Conservation (phyloP, 2,113 vertebrate species). For the Elephantulus edwardii region DNA sequence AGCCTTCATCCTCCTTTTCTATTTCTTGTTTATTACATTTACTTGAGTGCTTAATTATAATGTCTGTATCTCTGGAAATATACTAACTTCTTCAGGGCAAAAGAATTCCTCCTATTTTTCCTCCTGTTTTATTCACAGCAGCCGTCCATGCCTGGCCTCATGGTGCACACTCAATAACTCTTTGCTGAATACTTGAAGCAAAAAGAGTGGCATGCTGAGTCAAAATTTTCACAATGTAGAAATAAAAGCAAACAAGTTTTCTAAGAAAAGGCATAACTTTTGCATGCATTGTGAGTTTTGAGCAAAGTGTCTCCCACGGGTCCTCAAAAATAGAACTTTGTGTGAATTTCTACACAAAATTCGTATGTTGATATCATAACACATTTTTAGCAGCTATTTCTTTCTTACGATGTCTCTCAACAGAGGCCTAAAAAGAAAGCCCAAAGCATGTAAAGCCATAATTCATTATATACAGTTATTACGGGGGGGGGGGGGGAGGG, state of each 20-base stretch:
- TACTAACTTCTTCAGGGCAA: background rate
- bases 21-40: background rate
- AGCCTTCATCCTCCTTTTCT: background rate
- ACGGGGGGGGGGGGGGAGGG: no score
- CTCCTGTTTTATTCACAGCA: background rate
- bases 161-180: background rate
- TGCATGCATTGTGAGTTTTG: background rate
- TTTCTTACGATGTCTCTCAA: background rate
- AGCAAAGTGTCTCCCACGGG: background rate
- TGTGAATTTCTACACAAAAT: background rate
- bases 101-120: background rate
- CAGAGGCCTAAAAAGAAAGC: background rate
- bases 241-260: slow-evolving; percentile 1
- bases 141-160: background rate
- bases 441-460: background rate
- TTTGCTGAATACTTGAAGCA: background rate
- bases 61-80: background rate
- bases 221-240: no score
- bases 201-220: background rate
- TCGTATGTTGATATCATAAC: background rate
- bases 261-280: background rate
- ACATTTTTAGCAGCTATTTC: background rate
- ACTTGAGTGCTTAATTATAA: background rate
- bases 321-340: background rate
- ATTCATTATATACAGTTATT: background rate